Evolutionary conservation across 1,140 invertebrate species (phyloP).

Genomic region (Steinernema khuongi): DNA sequence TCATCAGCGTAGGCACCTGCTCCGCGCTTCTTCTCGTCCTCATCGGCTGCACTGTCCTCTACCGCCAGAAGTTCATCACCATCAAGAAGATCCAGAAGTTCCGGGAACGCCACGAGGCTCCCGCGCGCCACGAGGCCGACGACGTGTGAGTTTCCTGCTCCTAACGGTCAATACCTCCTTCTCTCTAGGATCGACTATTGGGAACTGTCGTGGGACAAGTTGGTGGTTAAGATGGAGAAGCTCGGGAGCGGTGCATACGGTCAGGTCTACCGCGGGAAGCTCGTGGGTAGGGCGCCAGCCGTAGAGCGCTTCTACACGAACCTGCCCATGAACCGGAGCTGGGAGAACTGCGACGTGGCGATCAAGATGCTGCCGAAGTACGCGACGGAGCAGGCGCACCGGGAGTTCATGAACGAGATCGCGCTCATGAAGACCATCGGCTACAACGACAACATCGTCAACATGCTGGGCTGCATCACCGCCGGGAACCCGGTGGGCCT

Average conservation of each 20-base stretch:
- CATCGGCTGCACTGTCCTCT: constrained; percentile 36
- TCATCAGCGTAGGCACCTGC: constrained; percentile 41
- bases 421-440: constrained; percentile 91
- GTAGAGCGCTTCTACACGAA: constrained; percentile 36
- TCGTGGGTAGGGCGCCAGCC: constrained; percentile 39
- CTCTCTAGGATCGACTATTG: constrained; percentile 45
- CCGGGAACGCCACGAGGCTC: constrained; percentile 31
- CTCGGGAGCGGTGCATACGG: constrained; percentile 49
- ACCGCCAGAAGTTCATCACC: constrained; percentile 44
- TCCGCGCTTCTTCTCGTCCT: constrained; percentile 38
- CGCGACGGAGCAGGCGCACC: constrained; percentile 88
- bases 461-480: constrained; percentile 72
- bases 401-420: constrained; percentile 92
- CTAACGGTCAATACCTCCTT: neutral
- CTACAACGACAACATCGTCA: constrained; percentile 92
- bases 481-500: constrained; percentile 58
- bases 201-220: constrained; percentile 45
- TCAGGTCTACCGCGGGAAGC: constrained; percentile 45
- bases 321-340: constrained; percentile 20
- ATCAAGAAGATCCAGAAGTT: constrained; percentile 42
- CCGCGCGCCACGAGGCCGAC: constrained; percentile 19
- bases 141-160: constrained; percentile 2
- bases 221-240: constrained; percentile 45
- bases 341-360: constrained; percentile 44
- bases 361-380: constrained; percentile 64